Evolutionary conservation across 2,113 vertebrate species (phyloP), one percentile per base, ranked within the genome.

Genomic region (Anas platyrhynchos): DNA sequence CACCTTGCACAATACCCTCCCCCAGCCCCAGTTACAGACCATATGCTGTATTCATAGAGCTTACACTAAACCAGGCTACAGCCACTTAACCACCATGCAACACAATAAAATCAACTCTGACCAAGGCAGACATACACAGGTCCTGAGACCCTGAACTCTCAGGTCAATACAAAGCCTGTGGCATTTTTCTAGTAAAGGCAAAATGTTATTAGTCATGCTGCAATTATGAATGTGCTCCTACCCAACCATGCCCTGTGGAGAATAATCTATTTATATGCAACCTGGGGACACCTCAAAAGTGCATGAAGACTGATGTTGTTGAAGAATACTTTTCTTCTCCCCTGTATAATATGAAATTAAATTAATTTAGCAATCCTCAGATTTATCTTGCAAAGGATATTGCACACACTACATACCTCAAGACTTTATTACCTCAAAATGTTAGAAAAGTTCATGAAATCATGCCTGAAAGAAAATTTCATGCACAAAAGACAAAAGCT

Each of bases 361-460:
- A 74, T 81, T 72, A 77, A 77, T 66, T 86, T 90, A 95, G 16
- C 34, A 87, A 29, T 77, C 41, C 20, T 65, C 74, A 80, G 85
- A 77, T 56, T 91, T 96, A 91, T 48, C 22, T 88, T 93, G 88
- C 34, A 87, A 87, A 88, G 36, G 17, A 67, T 91, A 83, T 89
- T 94, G 75, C 36, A 69, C 14, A 65, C 13, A 84, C 6, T n/a
- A 25, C n/a, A 43, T 7, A 76, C 10, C 50, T 91, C 62, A 83
- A 88, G 89, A 88, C 71, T 93, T 86, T 61, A 43, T 84, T 93
- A 69, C 8, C 56, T 54, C 61, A 68, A 86, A 90, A 90, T 86
- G 61, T 83, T 88, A 90, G n/a, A 32, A 95, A 94, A 96, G 96
- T 65, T 91, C 59, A 93, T 38, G 43, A 96, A 94, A 88, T 74